Conservation (phyloP, 2,113 vertebrate species). For the Burhinus bistriatus region DNA sequence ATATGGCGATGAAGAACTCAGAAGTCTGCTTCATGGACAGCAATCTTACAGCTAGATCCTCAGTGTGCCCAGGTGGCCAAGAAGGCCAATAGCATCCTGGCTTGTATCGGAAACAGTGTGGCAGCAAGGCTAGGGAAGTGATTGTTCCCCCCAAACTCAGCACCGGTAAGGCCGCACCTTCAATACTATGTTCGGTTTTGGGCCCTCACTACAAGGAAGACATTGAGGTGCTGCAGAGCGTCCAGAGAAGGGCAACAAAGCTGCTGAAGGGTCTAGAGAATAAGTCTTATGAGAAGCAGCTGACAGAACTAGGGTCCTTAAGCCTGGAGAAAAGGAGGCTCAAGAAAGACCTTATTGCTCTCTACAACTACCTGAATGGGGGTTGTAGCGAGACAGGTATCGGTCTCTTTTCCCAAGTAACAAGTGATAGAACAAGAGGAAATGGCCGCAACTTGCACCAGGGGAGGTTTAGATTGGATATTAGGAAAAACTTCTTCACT, state of each 20-base stretch:
- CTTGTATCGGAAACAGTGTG: not conserved
- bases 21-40: not conserved
- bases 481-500: not conserved
- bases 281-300: not conserved
- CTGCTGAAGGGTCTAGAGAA: not conserved
- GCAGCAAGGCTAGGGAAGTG: not conserved
- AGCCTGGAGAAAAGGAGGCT: not conserved
- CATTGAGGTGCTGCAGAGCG: not conserved
- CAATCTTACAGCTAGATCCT: not conserved
- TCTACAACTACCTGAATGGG: not conserved
- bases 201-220: too few species aligned
- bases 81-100: not conserved
- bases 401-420: not conserved
- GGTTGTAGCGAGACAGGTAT: not conserved
- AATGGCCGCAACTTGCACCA: fast-evolving
- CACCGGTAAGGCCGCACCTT: not conserved
- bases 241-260: not conserved
- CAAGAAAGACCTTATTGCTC: fast-evolving
- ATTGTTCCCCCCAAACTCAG: fast-evolving
- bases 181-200: not conserved
- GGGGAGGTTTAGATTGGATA: not conserved
- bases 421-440: not conserved
- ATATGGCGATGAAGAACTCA: fast-evolving
- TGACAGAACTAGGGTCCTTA: not conserved
- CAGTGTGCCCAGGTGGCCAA: not conserved